Evolutionary conservation across 2,113 vertebrate species (phyloP).

Genomic region (Proteles cristata): DNA sequence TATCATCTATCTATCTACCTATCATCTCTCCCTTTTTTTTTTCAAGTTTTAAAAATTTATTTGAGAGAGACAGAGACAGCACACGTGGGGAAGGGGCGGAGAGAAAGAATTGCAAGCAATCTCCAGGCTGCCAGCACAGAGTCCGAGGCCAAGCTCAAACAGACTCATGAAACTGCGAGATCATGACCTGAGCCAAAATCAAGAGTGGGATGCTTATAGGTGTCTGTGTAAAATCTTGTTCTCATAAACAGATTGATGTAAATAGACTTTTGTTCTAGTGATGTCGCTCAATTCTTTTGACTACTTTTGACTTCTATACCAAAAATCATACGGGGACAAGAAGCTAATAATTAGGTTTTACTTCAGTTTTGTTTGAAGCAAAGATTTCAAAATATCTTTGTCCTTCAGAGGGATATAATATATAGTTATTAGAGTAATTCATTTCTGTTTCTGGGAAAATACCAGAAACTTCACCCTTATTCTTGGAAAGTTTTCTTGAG

Average conservation of each 20-base stretch:
- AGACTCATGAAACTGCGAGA: too few relatives aligned
- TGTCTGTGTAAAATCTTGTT: conserved; percentile 6
- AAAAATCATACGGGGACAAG: neutral
- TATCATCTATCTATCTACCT: neutral
- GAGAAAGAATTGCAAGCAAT: too few relatives aligned
- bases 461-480: neutral
- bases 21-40: too few relatives aligned
- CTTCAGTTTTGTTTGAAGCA: neutral
- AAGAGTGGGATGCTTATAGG: neutral
- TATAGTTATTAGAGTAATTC: neutral
- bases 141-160: too few relatives aligned
- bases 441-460: neutral
- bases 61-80: too few relatives aligned
- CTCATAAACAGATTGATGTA: neutral
- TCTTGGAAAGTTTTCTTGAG: neutral
- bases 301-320: neutral
- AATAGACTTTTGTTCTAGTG: neutral
- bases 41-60: too few relatives aligned
- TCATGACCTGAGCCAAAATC: too few relatives aligned
- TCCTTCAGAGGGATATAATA: neutral
- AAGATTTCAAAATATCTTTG: neutral
- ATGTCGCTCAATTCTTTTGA: neutral
- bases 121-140: too few relatives aligned
- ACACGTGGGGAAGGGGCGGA: too few relatives aligned
- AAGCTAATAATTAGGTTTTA: neutral